A percentile compares a stretch with the other conserved stretches of the same genome.
These are phyloP conservation scores for Opisthocomus hoazin DNA, from an alignment of 2,113 vertebrate species.

Conservation along the genomic window DNA sequence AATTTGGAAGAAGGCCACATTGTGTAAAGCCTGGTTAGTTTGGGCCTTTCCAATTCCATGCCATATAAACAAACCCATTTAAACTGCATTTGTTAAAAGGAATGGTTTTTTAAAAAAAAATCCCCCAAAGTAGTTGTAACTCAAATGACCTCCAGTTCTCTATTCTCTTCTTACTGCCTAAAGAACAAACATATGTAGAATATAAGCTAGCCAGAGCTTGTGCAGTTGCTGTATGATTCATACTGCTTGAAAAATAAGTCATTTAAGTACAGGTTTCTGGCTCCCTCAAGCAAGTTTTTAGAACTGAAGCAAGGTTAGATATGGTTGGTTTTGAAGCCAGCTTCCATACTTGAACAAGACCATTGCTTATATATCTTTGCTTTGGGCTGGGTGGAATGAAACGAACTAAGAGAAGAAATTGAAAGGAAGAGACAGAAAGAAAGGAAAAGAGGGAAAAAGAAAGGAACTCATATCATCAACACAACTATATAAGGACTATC, in stretches of 20 bases:
- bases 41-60: slow-evolving; percentile 31
- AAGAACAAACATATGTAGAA: slow-evolving; percentile 37
- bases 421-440: neutral
- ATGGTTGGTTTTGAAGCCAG: neutral
- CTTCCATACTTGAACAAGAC: neutral
- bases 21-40: slow-evolving; percentile 48
- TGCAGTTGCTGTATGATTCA: slow-evolving; percentile 30
- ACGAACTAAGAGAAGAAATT: neutral
- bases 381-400: neutral
- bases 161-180: slow-evolving; percentile 28
- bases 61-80: slow-evolving; percentile 54
- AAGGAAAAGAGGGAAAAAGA: neutral
- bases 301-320: neutral
- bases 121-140: slow-evolving; percentile 48
- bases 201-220: neutral
- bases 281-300: slow-evolving; percentile 23
- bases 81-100: slow-evolving; percentile 41
- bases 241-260: slow-evolving; percentile 42
- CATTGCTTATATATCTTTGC: neutral
- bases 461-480: neutral
- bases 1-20: slow-evolving; percentile 59
- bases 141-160: slow-evolving; percentile 55
- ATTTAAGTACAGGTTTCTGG: slow-evolving; percentile 24
- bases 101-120: slow-evolving; percentile 6
- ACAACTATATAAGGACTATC: neutral